Conservation (phyloP, 1,140 invertebrate species). For the Dendroctonus ponderosae region DNA sequence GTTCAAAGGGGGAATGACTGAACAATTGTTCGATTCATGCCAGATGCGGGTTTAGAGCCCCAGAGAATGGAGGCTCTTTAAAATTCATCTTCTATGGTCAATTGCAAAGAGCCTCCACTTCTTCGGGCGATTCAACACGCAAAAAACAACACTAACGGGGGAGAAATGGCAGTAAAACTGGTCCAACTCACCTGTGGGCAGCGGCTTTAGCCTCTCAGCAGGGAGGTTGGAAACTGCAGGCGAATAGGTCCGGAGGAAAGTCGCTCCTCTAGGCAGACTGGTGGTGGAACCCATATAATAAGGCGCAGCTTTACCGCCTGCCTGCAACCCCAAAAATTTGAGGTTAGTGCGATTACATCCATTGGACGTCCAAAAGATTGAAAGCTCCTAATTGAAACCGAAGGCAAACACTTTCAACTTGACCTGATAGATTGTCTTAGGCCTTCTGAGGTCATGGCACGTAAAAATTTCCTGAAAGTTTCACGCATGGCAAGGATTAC, state of each 20-base stretch:
- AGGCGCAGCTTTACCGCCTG: slow-evolving; percentile 53
- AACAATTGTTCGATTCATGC: no score
- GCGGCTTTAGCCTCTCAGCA: slow-evolving; percentile 56
- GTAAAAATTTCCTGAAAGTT: no score
- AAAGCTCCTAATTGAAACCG: no score
- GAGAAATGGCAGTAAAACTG: background rate
- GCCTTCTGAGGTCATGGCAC: no score
- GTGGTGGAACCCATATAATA: slow-evolving; percentile 56
- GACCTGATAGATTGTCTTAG: no score
- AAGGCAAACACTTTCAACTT: no score
- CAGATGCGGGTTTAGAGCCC: no score
- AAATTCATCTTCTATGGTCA: background rate
- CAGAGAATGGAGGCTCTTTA: no score
- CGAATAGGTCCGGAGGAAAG: slow-evolving; percentile 66
- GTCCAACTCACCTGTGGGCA: slow-evolving; percentile 52
- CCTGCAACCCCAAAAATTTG: slow-evolving; percentile 47
- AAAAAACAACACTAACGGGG: background rate
- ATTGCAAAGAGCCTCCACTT: background rate
- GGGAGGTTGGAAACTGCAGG: slow-evolving; percentile 60
- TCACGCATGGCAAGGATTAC: no score
- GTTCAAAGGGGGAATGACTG: background rate
- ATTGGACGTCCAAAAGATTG: no score
- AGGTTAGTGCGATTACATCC: no score
- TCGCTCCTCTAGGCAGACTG: slow-evolving; percentile 56
- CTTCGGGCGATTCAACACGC: background rate